Evolutionary conservation across 2,113 vertebrate species (phyloP), one percentile per base, ranked within the genome.

Genomic region (Ascaphus truei): DNA sequence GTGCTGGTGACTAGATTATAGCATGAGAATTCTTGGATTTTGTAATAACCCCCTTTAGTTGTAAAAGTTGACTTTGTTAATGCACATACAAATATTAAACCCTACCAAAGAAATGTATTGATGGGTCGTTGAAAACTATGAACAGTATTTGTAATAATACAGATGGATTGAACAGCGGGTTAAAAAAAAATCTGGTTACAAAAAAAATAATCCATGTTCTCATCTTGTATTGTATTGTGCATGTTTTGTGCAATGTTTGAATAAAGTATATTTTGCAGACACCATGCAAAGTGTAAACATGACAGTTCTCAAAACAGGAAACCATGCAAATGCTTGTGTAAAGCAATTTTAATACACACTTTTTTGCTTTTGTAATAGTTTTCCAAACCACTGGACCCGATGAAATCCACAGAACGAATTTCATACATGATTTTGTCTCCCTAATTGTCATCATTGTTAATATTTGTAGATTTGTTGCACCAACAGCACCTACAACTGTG

Each of bases 231-330:
- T 53, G 3, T 18, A 68, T 64, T 76, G 68, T 12, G 11, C 71
- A 58, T 56, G 59, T 76, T 53, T 61, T 77, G 69, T 76, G 72
- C 58, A 64, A 51, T 59, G 58, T 66, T 72, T 50, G 71, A 23
- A 68, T 69, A 77, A 79, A 80, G 68, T 7, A 63, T 31, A 29
- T 52, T 79, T 23, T 3, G 71, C 50, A 74, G 82, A 73, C 50
- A 77, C 72, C 85, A 77, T 84, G 84, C 88, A 78, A 82, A 83
- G 73, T 79, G 73, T 80, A 75, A 84, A 78, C 75, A 75, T 79
- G 61, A 74, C 77, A 72, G n/a, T 77, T 81, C 84, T 80, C 78
- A 83, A 85, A 86, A 81, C 7, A 56, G 74, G 72, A 86, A 84
- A 78, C 66, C 82, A 79, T 78, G 78, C 81, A 81, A 74, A 59